phyloP scores from a whole-genome alignment of 2,797 vertebrate species.

The Mallotus villosus region DNA sequence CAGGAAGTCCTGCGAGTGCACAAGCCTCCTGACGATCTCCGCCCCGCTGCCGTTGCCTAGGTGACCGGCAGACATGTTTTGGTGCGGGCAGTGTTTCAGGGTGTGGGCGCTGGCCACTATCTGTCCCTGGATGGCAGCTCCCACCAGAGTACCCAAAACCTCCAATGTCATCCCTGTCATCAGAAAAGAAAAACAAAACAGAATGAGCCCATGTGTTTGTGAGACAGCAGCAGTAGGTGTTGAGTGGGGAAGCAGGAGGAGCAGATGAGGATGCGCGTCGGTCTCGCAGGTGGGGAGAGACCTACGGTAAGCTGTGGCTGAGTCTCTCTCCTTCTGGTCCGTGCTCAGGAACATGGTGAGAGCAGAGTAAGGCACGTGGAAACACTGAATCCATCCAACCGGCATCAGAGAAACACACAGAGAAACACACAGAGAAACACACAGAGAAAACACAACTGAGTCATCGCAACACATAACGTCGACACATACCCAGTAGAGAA shows the following conservation, averaged over 20 bases:
- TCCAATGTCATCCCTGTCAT: slow-evolving; percentile 92
- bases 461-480: neutral
- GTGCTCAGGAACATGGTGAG: slow-evolving; percentile 97
- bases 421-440: neutral
- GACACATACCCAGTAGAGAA: too few species aligned
- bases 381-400: slow-evolving; percentile 74
- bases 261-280: too few species aligned
- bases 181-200: neutral
- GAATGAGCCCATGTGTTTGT: neutral
- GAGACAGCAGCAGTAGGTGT: neutral
- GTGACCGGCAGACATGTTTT: slow-evolving; percentile 66
- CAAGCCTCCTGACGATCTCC: slow-evolving; percentile 62
- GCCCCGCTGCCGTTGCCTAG: slow-evolving; percentile 72
- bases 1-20: slow-evolving; percentile 70
- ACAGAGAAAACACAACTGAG: neutral
- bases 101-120: slow-evolving; percentile 89
- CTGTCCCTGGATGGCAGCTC: slow-evolving; percentile 91
- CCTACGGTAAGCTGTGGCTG: slow-evolving; percentile 93
- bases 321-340: slow-evolving; percentile 90
- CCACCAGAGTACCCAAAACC: slow-evolving; percentile 89
- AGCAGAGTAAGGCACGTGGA: slow-evolving; percentile 94
- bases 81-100: slow-evolving; percentile 76
- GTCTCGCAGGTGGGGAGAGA: slow-evolving; percentile 23
- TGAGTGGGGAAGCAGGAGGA: neutral
- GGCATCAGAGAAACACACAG: neutral